These are phyloP conservation scores for Hybognathus amarus DNA, from an alignment of 2,797 vertebrate species.

Conservation along the genomic window DNA sequence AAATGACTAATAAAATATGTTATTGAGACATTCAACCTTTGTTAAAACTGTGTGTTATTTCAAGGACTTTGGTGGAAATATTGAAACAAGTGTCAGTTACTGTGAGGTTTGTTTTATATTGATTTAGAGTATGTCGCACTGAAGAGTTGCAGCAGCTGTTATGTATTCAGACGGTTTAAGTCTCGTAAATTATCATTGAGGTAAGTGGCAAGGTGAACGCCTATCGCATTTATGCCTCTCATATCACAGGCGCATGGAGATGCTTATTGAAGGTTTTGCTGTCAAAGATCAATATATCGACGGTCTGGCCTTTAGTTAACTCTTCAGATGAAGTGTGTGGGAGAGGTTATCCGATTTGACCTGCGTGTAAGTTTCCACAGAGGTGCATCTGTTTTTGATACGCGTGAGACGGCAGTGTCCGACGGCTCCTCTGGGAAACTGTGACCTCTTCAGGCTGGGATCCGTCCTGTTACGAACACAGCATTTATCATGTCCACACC, in stretches of 20 bases:
- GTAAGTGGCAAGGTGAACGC: conserved; percentile 58
- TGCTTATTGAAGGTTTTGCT: conserved; percentile 59
- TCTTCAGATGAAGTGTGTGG: conserved; percentile 62
- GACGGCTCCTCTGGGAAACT: conserved; percentile 35
- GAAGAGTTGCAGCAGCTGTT: conserved; percentile 18
- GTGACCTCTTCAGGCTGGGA: conserved; percentile 42
- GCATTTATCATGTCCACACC: background rate
- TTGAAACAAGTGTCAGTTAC: conserved; percentile 7
- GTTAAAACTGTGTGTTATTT: conserved; percentile 1
- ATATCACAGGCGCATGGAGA: conserved; percentile 47
- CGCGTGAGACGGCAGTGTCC: conserved; percentile 27
- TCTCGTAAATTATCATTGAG: conserved; percentile 63
- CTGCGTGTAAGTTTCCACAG: conserved; percentile 53
- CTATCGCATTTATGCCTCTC: conserved; percentile 60
- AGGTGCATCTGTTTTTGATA: conserved; percentile 47
- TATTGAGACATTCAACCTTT: background rate
- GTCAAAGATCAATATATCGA: conserved; percentile 73
- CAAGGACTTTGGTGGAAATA: conserved; percentile 15
- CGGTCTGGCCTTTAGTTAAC: conserved; percentile 52
- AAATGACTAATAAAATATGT: conserved; percentile 3
- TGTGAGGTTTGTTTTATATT: conserved; percentile 24
- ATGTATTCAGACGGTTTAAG: conserved; percentile 52
- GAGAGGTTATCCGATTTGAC: conserved; percentile 59
- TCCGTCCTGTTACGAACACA: conserved; percentile 19
- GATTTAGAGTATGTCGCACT: conserved; percentile 13